Percentiles rank a stretch among this genome's conserved stretches.
These are phyloP conservation scores for Chrysolina oricalcia DNA, from an alignment of 2,888 invertebrate genomes.

Conservation along the genomic window DNA sequence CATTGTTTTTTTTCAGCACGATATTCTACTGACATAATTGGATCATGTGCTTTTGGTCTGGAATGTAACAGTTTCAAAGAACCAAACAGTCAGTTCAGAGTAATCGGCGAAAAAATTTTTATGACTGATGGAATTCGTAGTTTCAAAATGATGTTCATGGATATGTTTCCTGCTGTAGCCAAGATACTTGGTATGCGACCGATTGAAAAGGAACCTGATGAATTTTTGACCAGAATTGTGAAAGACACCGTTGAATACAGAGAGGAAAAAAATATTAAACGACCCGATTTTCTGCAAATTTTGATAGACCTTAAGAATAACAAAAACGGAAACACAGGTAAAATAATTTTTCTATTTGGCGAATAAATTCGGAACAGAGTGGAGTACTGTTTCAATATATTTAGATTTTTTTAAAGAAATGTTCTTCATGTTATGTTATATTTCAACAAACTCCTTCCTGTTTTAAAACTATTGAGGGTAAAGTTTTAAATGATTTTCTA, in stretches of 20 bases:
- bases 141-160: not conserved
- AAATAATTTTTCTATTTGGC: no score
- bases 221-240: conserved; percentile 10
- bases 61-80: conserved; percentile 75
- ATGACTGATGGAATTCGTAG: not conserved
- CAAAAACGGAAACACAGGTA: not conserved
- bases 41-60: conserved; percentile 75
- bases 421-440: no score
- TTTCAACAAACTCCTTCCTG: no score
- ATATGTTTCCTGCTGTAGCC: not conserved
- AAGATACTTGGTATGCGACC: not conserved
- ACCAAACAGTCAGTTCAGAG: conserved; percentile 63
- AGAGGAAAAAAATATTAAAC: not conserved
- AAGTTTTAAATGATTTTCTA: no score
- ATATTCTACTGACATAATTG: conserved; percentile 53
- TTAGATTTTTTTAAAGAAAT: no score
- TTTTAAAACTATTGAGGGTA: no score
- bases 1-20: conserved; percentile 35
- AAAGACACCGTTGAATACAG: conserved; percentile 6
- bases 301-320: conserved; percentile 18
- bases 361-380: no score
- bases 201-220: not conserved
- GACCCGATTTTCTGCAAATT: conserved; percentile 22
- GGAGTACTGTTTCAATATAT: no score
- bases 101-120: not conserved